Evolutionary conservation across 2,113 vertebrate species (phyloP).

Genomic region (Tapirus terrestris): DNA sequence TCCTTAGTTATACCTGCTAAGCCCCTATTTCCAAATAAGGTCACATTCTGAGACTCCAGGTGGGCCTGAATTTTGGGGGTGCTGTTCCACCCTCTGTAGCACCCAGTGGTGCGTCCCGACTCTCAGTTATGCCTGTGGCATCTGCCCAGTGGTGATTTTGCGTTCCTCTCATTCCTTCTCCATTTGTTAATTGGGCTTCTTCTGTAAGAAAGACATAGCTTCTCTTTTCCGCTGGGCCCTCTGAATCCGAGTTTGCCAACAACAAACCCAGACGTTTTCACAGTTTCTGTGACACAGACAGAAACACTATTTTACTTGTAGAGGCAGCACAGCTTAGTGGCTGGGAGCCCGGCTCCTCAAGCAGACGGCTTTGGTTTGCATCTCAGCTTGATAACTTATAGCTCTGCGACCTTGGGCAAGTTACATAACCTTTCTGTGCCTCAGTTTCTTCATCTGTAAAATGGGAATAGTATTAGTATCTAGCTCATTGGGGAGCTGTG

Average conservation of each 20-base stretch:
- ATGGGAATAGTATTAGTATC: background rate
- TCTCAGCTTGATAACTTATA: background rate
- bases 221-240: background rate
- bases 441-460: background rate
- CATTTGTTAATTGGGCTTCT: background rate
- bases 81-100: background rate
- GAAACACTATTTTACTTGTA: background rate
- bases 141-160: background rate
- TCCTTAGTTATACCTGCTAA: background rate
- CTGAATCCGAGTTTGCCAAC: background rate
- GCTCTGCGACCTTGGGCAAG: background rate
- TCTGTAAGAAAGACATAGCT: background rate
- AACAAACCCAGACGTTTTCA: background rate
- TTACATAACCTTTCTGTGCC: background rate
- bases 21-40: background rate
- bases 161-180: background rate
- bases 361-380: rapidly evolving
- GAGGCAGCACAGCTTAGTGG: background rate
- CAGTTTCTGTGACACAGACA: background rate
- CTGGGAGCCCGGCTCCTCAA: no score
- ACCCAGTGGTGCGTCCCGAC: rapidly evolving
- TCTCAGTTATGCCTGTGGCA: no score
- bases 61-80: background rate
- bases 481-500: background rate
- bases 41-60: background rate